Evolutionary conservation across 1,140 invertebrate genomes (phyloP).

Genomic region (Brachionus asplanchnoidis): DNA sequence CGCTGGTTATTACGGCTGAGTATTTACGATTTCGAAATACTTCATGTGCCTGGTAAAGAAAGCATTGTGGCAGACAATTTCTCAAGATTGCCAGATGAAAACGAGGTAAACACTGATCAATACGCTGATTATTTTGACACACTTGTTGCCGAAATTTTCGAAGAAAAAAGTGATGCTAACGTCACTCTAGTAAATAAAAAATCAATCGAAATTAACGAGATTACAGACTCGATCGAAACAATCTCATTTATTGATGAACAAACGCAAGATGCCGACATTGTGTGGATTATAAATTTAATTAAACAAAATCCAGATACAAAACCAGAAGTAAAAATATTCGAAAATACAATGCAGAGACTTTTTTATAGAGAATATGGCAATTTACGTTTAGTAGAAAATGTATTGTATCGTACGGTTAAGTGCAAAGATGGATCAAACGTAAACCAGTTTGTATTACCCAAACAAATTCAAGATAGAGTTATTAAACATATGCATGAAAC

Average conservation of each 20-base stretch:
- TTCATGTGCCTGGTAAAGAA: neutral
- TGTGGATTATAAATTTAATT: conserved; percentile 9
- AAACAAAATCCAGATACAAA: conserved; percentile 9
- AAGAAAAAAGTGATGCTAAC: neutral
- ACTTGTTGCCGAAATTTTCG: neutral
- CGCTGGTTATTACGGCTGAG: neutral
- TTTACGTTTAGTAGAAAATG: conserved; percentile 7
- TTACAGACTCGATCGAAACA: neutral
- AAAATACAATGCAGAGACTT: neutral
- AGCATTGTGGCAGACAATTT: conserved; percentile 42
- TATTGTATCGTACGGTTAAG: neutral
- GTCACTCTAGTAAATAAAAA: neutral
- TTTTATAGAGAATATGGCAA: conserved; percentile 24
- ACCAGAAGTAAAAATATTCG: conserved; percentile 11
- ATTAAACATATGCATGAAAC: conserved; percentile 28
- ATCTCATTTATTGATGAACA: neutral
- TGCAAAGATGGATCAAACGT: neutral
- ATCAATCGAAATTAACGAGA: neutral
- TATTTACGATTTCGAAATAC: neutral
- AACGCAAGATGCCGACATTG: conserved; percentile 15
- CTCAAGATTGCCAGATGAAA: conserved; percentile 40
- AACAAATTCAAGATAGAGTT: neutral
- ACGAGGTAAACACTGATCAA: neutral
- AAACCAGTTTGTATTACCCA: neutral
- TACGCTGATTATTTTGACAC: conserved; percentile 43